Evolutionary conservation across 2,113 vertebrate genomes (phyloP).

Genomic region (Meleagris gallopavo): DNA sequence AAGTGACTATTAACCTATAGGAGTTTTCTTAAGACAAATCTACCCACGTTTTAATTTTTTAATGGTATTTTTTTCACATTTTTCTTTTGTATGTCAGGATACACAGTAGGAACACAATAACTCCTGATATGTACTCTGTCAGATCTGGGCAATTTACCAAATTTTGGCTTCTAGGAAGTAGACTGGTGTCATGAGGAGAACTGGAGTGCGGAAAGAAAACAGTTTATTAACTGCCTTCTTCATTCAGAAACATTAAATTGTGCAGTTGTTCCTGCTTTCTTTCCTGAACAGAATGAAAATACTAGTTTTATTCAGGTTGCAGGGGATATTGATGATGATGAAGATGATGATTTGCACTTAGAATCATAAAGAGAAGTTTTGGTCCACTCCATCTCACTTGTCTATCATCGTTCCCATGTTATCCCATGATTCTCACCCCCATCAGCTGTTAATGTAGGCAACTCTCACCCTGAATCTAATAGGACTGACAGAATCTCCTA

Average conservation of each 20-base stretch:
- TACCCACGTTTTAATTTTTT: conserved; percentile 81
- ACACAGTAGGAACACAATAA: conserved; percentile 80
- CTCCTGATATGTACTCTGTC: conserved; percentile 89
- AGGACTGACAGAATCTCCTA: conserved; percentile 51
- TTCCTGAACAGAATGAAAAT: not conserved
- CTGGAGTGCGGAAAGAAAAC: conserved; percentile 64
- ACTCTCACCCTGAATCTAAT: conserved; percentile 37
- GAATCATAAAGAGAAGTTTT: conserved; percentile 22
- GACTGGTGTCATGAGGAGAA: conserved; percentile 79
- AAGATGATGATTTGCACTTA: not conserved
- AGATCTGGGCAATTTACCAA: conserved; percentile 88
- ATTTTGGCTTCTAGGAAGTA: conserved; percentile 89
- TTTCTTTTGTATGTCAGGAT: conserved; percentile 85
- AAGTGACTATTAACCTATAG: conserved; percentile 46
- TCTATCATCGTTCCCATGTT: conserved; percentile 57
- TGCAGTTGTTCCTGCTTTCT: not conserved
- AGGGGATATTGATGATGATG: not conserved
- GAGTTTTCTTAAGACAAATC: conserved; percentile 78
- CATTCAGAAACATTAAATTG: not conserved
- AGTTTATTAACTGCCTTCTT: not conserved
- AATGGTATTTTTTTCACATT: conserved; percentile 77
- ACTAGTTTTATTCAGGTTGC: not conserved
- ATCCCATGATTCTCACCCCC: conserved; percentile 45
- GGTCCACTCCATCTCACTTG: conserved; percentile 56
- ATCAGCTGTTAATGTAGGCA: conserved; percentile 58